Evolutionary conservation across 2,888 invertebrate species (phyloP), one percentile per base, ranked within the genome.

Genomic region (Gisinianus flammeolus): DNA sequence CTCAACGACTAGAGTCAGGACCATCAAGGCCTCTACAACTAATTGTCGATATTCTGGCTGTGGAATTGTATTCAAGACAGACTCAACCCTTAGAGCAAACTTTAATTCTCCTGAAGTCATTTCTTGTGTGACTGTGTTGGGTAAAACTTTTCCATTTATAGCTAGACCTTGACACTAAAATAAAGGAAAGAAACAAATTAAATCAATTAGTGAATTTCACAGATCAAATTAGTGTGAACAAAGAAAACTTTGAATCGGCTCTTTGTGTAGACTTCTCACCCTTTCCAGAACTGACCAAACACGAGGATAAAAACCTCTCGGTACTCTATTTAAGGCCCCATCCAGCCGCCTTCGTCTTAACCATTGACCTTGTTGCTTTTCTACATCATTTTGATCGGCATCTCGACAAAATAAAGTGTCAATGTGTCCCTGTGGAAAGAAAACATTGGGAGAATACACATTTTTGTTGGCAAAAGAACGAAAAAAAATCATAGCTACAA

Each of bases 61-160:
- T 0, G 98, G 97, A 85, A 99, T 97, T 72, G 94, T 93, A 87
- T 98, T 99, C 72, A 99, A 89, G 2, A 97, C 97, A 1, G 96
- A 94, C 88, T 99, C 99, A 0, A 99, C 98, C 76, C 96, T 96
- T 22, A 99, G 89, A 0, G 99, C 98, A 88, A 99, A 99, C 88
- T 99, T 99, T 85, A 98, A 88, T 88, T 99, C 99, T 62, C 97
- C 97, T 0, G 97, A 92, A 0, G 99, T 99, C 99, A 99, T 99
- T 91, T 98, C 98, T 89, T 96, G 96, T 0, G 98, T 98, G 73
- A 98, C 89, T 87, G 94, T 94, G 86, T 96, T 96, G 76, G 94
- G 94, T 28, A 99, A 88, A 31, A 95, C 90, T 87, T 95, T 93
- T 0, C 95, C 96, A 87, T 97, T 96, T 81, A 99, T 96, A 10